phyloP scores from a whole-genome alignment of 2,113 vertebrate species.

The Turnix velox region DNA sequence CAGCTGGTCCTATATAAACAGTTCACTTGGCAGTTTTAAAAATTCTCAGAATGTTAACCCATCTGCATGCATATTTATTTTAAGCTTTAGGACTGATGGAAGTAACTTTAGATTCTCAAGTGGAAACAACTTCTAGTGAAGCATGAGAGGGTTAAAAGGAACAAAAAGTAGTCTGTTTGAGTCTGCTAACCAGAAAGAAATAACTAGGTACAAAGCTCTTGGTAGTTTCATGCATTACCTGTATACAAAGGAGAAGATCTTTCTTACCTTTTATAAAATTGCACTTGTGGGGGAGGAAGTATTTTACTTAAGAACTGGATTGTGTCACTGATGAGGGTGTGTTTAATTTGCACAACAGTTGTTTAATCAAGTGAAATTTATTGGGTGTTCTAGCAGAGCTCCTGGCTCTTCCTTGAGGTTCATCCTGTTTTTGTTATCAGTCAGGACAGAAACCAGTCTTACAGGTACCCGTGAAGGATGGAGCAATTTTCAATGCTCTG shows the following conservation, averaged over 20 bases:
- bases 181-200: neutral
- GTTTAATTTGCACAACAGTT: conserved; percentile 45
- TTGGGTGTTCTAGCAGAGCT: neutral
- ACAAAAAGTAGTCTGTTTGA: neutral
- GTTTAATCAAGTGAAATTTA: neutral
- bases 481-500: neutral
- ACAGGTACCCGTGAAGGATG: conserved; percentile 32
- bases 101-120: neutral
- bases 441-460: conserved; percentile 51
- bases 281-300: neutral
- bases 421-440: conserved; percentile 32
- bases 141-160: neutral
- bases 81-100: neutral
- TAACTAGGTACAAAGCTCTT: neutral
- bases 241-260: neutral
- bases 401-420: conserved; percentile 33
- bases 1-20: neutral
- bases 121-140: neutral
- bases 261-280: neutral
- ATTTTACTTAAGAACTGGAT: conserved; percentile 24
- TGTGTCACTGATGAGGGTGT: conserved; percentile 33
- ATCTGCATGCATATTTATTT: neutral
- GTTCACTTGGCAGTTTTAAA: neutral
- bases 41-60: neutral
- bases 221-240: neutral